Conservation (phyloP, 2,888 invertebrate species). For the Nemurella pictetii region DNA sequence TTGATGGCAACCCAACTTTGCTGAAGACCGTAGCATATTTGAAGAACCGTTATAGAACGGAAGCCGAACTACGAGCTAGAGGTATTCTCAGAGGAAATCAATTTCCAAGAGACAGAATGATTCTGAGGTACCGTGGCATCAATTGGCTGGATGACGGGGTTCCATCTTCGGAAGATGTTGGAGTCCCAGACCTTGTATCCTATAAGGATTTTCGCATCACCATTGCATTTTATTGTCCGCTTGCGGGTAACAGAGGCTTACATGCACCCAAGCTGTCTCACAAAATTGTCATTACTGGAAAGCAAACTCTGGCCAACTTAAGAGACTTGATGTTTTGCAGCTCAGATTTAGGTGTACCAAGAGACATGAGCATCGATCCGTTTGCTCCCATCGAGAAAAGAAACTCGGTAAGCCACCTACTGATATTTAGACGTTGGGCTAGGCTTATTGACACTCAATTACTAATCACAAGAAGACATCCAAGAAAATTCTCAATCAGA, state of each 20-base stretch:
- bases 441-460: no score
- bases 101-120: neutral
- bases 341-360: conserved; percentile 61
- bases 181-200: neutral
- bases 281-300: conserved; percentile 66
- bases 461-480: no score
- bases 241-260: neutral
- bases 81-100: neutral
- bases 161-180: neutral
- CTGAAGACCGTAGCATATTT: neutral
- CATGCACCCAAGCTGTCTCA: conserved; percentile 46
- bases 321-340: conserved; percentile 75
- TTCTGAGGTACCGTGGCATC: conserved; percentile 21
- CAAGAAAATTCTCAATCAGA: neutral
- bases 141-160: neutral
- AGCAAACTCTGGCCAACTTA: conserved; percentile 69
- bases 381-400: conserved; percentile 43
- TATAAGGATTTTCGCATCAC: neutral
- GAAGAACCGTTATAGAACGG: neutral
- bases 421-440: no score
- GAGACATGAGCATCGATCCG: conserved; percentile 52
- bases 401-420: conserved; percentile 47
- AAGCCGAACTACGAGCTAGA: neutral
- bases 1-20: neutral
- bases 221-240: neutral